Percentiles rank a stretch among this genome's conserved stretches.
Evolutionary conservation across 1,140 invertebrate species (phyloP).

Genomic region (Meloidogyne floridensis): DNA sequence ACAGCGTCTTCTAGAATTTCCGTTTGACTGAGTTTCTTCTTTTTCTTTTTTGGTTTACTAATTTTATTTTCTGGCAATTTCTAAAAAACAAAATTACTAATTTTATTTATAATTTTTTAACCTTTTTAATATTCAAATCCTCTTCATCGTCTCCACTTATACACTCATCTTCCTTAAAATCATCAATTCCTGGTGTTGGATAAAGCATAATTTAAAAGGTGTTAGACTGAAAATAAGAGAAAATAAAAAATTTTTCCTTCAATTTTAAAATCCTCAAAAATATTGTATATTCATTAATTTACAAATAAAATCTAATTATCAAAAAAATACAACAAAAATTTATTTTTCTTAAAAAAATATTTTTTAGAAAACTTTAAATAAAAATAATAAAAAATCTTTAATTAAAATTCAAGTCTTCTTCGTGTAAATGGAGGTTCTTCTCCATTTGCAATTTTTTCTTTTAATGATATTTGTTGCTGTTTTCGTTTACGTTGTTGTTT

Average conservation of each 20-base stretch:
- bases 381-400: background rate
- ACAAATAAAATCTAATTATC: too few species aligned
- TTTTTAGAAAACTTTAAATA: background rate
- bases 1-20: background rate
- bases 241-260: background rate
- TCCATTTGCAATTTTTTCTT: constrained; percentile 20
- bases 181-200: constrained; percentile 1
- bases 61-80: background rate
- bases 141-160: constrained; percentile 14
- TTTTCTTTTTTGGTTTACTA: background rate
- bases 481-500: constrained; percentile 25
- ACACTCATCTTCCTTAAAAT: constrained; percentile 18
- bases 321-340: constrained; percentile 2
- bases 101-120: background rate
- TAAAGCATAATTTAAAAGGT: constrained; percentile 10
- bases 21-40: background rate
- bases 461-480: constrained; percentile 20
- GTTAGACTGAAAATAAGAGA: background rate
- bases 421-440: constrained; percentile 36
- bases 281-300: too few species aligned
- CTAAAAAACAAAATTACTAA: background rate
- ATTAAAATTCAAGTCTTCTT: constrained; percentile 34
- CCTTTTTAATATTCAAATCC: background rate
- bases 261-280: too few species aligned
- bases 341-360: background rate